Base-by-base conservation (phyloP, 2,797 vertebrate species). In the Chelidonichthys spinosus region DNA sequence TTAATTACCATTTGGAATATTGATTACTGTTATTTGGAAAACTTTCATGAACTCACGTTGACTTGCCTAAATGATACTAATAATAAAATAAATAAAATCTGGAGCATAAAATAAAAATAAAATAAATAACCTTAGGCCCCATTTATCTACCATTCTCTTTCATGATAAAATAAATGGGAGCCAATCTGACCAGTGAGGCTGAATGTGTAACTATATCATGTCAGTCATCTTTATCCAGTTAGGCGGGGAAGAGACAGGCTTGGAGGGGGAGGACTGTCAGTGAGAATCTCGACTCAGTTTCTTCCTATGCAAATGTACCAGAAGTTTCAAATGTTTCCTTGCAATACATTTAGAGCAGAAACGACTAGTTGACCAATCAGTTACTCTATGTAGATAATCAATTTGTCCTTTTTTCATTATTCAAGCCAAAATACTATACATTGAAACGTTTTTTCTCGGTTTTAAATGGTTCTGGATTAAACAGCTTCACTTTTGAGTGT, bases 181-280 rank as follows among this genome's bases (percentile, higher is more conserved):
- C 53, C 46, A 6, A 17, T 49, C 18, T 53, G 39, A 64, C 52
- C 18, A 36, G 7, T 18, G 67, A 65, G 37, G 54, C 33, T 42
- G 66, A 46, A 33, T 11, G 42, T 43, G 47, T 39, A 65, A 63
- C 66, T 13, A 47, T 25, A 50, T n/a, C 49, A 42, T 11, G 11
- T 61, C 44, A n/a, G 17, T 52, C 44, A 46, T 15, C 63, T 55
- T 62, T 8, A 15, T 49, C 7, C 11, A 44, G 43, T 33, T 7
- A 14, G 69, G 62, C 5, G 1, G 11, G 10, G 32, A 33, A 46
- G 39, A 52, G 11, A 7, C 5, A 0, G 33, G 15, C 11, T 13
- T 8, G 15, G 2, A 11, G 35, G 15, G 40, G 39, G 56, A 35
- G 50, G 18, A 50, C 10, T 4, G 35, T 33, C 33, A 14, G 4